A percentile compares a stretch with the other conserved stretches of the same genome.
Evolutionary conservation across 2,113 vertebrate species (phyloP).

Genomic region (Leucoraja erinaceus): DNA sequence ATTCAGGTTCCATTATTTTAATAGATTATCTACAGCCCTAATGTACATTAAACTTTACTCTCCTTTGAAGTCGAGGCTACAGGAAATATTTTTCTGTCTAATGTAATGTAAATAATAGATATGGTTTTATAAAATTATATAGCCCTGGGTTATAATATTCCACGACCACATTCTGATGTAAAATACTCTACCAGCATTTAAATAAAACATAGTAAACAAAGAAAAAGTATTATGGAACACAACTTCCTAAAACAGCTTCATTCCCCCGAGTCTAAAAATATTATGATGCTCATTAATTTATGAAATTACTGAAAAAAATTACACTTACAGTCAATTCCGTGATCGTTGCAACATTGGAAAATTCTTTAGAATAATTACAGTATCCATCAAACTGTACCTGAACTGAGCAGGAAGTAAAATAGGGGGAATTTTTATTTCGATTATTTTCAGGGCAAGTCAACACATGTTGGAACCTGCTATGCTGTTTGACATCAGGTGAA

Average conservation of each 20-base stretch:
- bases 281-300: not conserved
- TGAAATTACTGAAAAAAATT: not conserved
- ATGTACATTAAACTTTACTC: slow-evolving; percentile 25
- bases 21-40: slow-evolving; percentile 21
- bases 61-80: slow-evolving; percentile 32
- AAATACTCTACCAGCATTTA: slow-evolving; percentile 11
- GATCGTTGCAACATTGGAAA: slow-evolving; percentile 21
- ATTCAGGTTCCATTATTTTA: slow-evolving; percentile 15
- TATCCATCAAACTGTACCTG: slow-evolving; percentile 14
- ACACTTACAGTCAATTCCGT: not conserved
- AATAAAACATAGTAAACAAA: slow-evolving; percentile 14
- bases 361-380: slow-evolving; percentile 15
- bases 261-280: not conserved
- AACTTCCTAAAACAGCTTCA: not conserved
- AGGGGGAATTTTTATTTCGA: not conserved
- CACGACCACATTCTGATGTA: not conserved
- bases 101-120: slow-evolving; percentile 39
- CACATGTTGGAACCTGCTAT: slow-evolving; percentile 24
- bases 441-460: slow-evolving; percentile 34
- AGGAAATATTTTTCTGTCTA: slow-evolving; percentile 36
- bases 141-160: slow-evolving; percentile 34
- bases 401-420: slow-evolving; percentile 30
- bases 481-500: not conserved
- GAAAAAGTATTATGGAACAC: not conserved
- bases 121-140: slow-evolving; percentile 35